phyloP scores from a whole-genome alignment of 2,888 invertebrate species.

The Carpatolechia fugitivella region DNA sequence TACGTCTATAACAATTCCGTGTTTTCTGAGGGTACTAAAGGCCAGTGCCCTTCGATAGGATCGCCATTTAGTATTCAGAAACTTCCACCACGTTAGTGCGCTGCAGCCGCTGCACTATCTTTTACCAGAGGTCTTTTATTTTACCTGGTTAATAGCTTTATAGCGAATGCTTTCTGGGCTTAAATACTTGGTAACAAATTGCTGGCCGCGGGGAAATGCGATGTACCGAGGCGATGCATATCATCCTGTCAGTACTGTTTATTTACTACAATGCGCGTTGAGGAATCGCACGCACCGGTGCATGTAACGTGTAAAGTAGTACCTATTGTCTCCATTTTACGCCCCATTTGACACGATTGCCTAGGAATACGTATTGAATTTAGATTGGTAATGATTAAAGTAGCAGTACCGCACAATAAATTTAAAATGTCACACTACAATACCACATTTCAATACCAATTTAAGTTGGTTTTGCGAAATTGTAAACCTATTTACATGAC shows the following conservation, averaged over 20 bases:
- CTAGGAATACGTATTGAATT: background rate
- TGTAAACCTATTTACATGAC: too few species aligned
- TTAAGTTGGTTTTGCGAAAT: too few species aligned
- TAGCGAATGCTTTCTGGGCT: background rate
- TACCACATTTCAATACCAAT: too few species aligned
- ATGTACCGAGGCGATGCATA: background rate
- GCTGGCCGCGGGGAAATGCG: background rate
- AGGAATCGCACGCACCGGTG: conserved; percentile 44
- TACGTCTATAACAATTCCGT: background rate
- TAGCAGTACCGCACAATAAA: background rate
- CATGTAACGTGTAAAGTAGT: conserved; percentile 50
- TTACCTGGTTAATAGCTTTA: conserved; percentile 1
- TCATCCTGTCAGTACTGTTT: background rate
- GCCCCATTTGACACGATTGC: conserved; percentile 44
- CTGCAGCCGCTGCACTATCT: conserved; percentile 10
- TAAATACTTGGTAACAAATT: background rate
- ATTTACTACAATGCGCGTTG: conserved; percentile 5
- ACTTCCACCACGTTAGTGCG: conserved; percentile 6
- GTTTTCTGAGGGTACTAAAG: background rate
- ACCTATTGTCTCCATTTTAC: conserved; percentile 51
- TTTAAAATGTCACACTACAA: too few species aligned
- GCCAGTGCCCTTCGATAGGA: conserved; percentile 14
- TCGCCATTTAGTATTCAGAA: conserved; percentile 13
- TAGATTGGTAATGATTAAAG: background rate
- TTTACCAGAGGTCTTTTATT: background rate